These are phyloP conservation scores for Drosophila recens DNA, from an alignment of 2,888 invertebrate genomes.

Conservation along the genomic window DNA sequence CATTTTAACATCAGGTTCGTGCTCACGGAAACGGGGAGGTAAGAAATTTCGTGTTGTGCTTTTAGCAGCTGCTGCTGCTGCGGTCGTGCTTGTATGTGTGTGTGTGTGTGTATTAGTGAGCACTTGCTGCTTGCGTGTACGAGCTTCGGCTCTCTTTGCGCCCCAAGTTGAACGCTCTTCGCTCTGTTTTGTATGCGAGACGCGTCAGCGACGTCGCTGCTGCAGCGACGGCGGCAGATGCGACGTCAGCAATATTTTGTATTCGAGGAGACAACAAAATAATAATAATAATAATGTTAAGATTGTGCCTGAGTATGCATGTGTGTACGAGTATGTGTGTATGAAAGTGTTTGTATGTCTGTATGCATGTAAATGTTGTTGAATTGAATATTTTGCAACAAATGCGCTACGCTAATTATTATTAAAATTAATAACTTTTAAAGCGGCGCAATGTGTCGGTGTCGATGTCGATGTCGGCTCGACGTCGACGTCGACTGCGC, in stretches of 20 bases:
- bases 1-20: slow-evolving; percentile 17
- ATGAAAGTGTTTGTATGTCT: too few relatives aligned
- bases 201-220: slow-evolving; percentile 37
- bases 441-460: slow-evolving; percentile 29
- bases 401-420: slow-evolving; percentile 50
- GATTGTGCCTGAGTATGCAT: slow-evolving; percentile 1
- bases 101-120: slow-evolving; percentile 21
- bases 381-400: slow-evolving; percentile 50
- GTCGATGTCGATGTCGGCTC: slow-evolving; percentile 32
- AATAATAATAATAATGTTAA: slow-evolving; percentile 38
- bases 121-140: slow-evolving; percentile 46
- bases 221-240: slow-evolving; percentile 53
- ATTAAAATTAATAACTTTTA: slow-evolving; percentile 57
- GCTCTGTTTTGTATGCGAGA: slow-evolving; percentile 51
- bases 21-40: slow-evolving; percentile 7
- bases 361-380: not conserved
- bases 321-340: not conserved
- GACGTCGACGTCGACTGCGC: slow-evolving; percentile 13
- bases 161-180: slow-evolving; percentile 22
- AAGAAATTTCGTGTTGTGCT: slow-evolving; percentile 53
- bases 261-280: slow-evolving; percentile 50
- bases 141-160: slow-evolving; percentile 9
- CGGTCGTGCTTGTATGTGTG: slow-evolving; percentile 1
- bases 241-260: slow-evolving; percentile 69
- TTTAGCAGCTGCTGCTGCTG: slow-evolving; percentile 31